Base-by-base conservation (phyloP, 1,140 invertebrate species). In the Neodiprion pinetum region DNA sequence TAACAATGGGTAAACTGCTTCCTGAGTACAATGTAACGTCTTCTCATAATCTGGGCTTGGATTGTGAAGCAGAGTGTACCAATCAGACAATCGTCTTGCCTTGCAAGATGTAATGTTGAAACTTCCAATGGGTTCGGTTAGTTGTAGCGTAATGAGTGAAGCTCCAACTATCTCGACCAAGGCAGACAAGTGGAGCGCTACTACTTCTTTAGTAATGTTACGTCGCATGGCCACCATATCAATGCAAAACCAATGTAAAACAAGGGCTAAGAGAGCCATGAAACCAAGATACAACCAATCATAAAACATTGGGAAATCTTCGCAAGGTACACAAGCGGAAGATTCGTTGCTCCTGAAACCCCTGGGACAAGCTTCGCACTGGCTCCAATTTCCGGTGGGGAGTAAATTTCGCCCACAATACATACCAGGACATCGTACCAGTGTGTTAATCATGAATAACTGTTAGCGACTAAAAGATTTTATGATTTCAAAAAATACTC, bases 1-100 rank as follows among this genome's bases (percentile, higher is more conserved):
- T 94, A 92, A 98, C 95, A 99, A 89, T 71, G 98, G 98, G 90
- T 98, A 99, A 0, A 99, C 97, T 67, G 97, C 96, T 90, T 99
- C 98, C 83, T 99, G 96, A 0, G 97, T 98, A 87, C 98, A 99
- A 87, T 98, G 93, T 21, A 99, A 87, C 72, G 93, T 95, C 71
- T 93, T 90, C 79, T 95, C 94, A 89, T 98, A 99, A 85, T 98
- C 95, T 9, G 97, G 96, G 79, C 92, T 93, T 40, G 98, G 98
- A 90, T 99, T 99, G 77, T 98, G 95, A 23, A 99, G 89, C 74
- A 99, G 86, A 0, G 97, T 98, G 85, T 99, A 99, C 97, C 97
- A 99, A 87, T 99, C 97, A 0, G 96, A 94, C 7, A 99, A 87
- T 21, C 92, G 91, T 50, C 91, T 90, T 0, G 94, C 94, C 71